These are phyloP conservation scores for Phrynocephalus forsythii DNA, from an alignment of 2,797 vertebrate genomes.

Conservation along the genomic window DNA sequence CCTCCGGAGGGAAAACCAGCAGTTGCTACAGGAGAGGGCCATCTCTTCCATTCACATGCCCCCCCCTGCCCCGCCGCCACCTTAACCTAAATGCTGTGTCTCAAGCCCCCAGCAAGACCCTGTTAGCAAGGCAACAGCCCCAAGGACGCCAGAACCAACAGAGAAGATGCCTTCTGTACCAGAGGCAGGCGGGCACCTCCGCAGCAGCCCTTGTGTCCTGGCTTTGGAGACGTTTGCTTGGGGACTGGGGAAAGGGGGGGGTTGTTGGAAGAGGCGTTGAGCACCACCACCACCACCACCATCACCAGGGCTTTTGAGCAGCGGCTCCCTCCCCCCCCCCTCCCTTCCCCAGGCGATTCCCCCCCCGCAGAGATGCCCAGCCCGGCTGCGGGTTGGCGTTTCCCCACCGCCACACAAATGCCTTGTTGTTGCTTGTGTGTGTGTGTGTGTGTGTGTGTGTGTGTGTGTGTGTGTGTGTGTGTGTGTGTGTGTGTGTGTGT, in stretches of 20 bases:
- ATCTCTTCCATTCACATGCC: not conserved
- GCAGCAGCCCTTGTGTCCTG: not conserved
- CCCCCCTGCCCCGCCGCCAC: not conserved
- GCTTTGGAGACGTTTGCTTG: not conserved
- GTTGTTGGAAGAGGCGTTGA: not conserved
- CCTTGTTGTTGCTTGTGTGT: not conserved
- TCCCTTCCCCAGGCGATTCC: not conserved
- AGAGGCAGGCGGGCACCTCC: not conserved
- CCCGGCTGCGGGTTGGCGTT: not conserved
- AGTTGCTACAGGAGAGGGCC: not conserved
- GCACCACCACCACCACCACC: not conserved
- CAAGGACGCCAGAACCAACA: too few species aligned
- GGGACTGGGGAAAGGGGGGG: not conserved
- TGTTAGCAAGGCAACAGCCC: too few species aligned
- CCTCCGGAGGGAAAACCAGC: not conserved
- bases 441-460: too few species aligned
- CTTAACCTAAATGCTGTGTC: not conserved
- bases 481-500: too few species aligned
- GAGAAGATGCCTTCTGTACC: not conserved
- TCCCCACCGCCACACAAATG: not conserved
- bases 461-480: too few species aligned
- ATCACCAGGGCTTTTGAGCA: not conserved
- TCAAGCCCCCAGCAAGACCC: not conserved
- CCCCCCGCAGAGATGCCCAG: conserved; percentile 8
- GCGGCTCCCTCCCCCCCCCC: not conserved